phyloP scores from a whole-genome alignment of 2,113 vertebrate species.

The Crotophaga sulcirostris region DNA sequence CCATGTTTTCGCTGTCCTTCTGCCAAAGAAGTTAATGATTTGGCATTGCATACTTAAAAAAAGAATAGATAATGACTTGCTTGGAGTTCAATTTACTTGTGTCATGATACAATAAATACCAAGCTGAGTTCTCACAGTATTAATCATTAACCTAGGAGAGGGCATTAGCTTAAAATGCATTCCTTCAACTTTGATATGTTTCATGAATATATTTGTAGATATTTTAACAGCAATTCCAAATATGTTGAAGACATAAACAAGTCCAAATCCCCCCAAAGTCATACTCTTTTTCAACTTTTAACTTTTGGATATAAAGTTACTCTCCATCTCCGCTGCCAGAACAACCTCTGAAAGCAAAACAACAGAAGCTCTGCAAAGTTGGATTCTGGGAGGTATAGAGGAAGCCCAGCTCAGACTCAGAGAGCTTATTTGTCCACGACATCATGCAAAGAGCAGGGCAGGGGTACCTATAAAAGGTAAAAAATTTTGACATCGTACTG shows the following conservation, averaged over 20 bases:
- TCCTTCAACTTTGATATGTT: neutral
- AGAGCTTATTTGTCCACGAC: neutral
- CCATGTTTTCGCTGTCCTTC: neutral
- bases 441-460: neutral
- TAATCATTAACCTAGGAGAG: slow-evolving; percentile 29
- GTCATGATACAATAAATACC: slow-evolving; percentile 5
- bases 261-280: neutral
- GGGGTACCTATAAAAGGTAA: neutral
- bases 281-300: neutral
- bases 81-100: slow-evolving; percentile 34
- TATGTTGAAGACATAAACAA: neutral
- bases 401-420: neutral
- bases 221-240: slow-evolving; percentile 2
- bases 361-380: neutral
- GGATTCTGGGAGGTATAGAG: neutral
- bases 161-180: neutral
- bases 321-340: neutral
- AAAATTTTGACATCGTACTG: neutral
- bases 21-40: slow-evolving; percentile 41
- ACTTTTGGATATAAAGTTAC: neutral
- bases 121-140: neutral
- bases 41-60: neutral
- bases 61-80: neutral
- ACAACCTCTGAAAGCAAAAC: neutral
- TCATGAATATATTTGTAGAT: neutral